Base-by-base conservation (phyloP, 92 coral and sea anemone genomes). In the Epizoanthus rinbou region DNA sequence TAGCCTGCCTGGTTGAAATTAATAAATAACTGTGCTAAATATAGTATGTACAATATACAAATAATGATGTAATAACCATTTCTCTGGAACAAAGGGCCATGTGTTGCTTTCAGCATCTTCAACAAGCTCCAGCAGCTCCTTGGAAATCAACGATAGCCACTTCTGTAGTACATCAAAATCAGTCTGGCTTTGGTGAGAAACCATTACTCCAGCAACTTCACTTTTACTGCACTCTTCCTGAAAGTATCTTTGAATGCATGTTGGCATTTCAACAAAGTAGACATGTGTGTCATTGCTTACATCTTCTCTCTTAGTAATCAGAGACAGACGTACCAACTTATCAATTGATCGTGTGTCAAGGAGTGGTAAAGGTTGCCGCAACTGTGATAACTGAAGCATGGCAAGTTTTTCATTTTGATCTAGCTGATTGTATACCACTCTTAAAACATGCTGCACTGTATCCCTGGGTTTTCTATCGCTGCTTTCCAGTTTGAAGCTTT, bases 81-180 rank as follows among this genome's bases (percentile, higher is more conserved):
- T 93, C 73, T 95, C 98, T 54, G 98, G 98, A 25, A 95, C 94
- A 88, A 95, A 95, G 57, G 98, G 98, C 98, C 98, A 95, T 19
- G 94, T 85, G 76, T 90, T 90, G 21, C 80, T 71, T 75, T 90
- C 88, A 6, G 98, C 98, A 89, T 90, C 93, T 15, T 33, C 56
- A 63, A 95, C 57, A 8, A 91, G 91, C 7, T 73, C 75, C 54
- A 73, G 56, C 28, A 95, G 90, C 82, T 90, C 90, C 15, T 74
- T 67, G n/a, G 93, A 91, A 15, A 94, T 83, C 22, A 95, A 91
- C 5, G 88, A 65, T 57, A 84, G 79, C 98, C 98, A 95, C 41
- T 73, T 60, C 31, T 84, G 59, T 56, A 95, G 86, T 3, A 88
- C 92, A 83, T 89, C 90, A 54, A 93, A 89, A 54, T 74, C 58